Conservation (phyloP, 2,888 invertebrate genomes). For the Lasioglossum villosulum region DNA sequence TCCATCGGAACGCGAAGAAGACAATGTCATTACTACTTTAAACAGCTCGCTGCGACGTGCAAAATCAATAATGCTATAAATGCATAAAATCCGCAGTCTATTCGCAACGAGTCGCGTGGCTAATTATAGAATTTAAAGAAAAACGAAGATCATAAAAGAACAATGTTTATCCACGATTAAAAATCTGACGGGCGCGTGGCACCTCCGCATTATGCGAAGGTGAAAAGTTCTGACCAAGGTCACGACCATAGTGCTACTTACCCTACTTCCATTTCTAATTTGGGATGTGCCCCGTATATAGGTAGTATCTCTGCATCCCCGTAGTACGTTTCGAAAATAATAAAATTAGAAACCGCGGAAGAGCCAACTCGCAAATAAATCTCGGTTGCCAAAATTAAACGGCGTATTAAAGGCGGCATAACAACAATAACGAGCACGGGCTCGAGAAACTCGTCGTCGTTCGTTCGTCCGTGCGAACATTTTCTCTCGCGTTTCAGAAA, state of each 20-base stretch:
- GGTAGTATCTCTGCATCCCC: conserved; percentile 8
- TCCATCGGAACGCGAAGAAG: background rate
- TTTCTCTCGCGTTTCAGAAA: background rate
- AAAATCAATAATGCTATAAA: background rate
- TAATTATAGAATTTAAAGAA: background rate
- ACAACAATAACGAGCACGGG: conserved; percentile 33
- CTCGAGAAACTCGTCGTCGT: background rate
- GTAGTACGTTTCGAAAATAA: conserved; percentile 39
- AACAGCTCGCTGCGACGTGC: background rate
- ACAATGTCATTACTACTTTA: background rate
- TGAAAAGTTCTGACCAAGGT: conserved; percentile 17
- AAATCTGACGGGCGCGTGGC: background rate
- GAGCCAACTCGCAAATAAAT: conserved; percentile 46
- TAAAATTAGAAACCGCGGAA: conserved; percentile 46
- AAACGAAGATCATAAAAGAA: background rate
- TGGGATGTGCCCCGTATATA: background rate
- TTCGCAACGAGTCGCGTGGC: background rate
- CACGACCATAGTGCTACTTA: conserved; percentile 5
- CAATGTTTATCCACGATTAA: background rate
- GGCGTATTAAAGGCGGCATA: conserved; percentile 23
- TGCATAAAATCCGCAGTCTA: background rate
- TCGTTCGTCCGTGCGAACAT: background rate
- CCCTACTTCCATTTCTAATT: conserved; percentile 11
- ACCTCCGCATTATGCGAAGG: background rate
- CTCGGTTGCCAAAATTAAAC: conserved; percentile 42